A percentile compares a stretch with the other conserved stretches of the same genome.
phyloP scores from a whole-genome alignment of 2,797 vertebrate species.

The Lepilemur ruficaudatus region DNA sequence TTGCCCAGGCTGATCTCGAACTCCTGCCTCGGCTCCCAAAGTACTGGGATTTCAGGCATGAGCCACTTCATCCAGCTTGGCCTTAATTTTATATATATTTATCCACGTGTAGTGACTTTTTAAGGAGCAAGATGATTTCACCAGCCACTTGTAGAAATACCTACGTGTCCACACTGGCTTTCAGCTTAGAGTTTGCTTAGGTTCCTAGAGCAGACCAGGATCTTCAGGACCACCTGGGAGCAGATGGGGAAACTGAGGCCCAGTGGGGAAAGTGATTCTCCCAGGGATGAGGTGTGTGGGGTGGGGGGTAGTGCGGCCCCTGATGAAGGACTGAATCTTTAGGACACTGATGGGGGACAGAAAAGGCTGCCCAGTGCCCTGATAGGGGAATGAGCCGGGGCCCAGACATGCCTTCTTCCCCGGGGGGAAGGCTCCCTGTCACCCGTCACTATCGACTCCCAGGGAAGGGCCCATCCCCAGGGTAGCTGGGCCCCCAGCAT shows the following conservation, averaged over 20 bases:
- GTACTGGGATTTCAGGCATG: neutral
- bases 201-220: neutral
- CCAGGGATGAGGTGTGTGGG: neutral
- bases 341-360: fast-evolving
- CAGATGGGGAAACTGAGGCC: neutral
- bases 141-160: neutral
- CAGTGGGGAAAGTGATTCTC: neutral
- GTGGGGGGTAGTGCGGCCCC: fast-evolving
- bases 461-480: neutral
- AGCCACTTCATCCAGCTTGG: neutral
- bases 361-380: neutral
- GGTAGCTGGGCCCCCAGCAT: neutral
- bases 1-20: neutral
- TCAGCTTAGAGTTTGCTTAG: neutral
- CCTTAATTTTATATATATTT: neutral
- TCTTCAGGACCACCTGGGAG: neutral
- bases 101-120: neutral
- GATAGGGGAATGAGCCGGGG: neutral
- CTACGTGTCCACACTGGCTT: neutral
- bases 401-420: fast-evolving
- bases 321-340: neutral
- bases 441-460: neutral
- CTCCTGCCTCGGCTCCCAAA: neutral
- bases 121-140: neutral
- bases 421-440: neutral